Evolutionary conservation across 2,113 vertebrate genomes (phyloP), one percentile per base, ranked within the genome.

Genomic region (Carassius gibelio): DNA sequence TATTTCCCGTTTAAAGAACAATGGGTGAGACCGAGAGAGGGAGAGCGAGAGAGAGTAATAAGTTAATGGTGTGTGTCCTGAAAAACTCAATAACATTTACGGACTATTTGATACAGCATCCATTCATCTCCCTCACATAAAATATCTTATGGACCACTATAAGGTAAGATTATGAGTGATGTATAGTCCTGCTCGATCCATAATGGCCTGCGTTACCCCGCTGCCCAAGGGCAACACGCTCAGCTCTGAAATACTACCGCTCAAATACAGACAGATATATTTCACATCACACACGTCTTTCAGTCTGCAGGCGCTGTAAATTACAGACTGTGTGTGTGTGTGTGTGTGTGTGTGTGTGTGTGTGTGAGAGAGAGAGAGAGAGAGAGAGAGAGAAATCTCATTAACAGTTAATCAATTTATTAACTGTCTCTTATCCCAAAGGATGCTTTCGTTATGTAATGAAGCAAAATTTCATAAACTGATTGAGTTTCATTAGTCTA

Each of bases 81-180:
- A 71, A 72, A 81, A 83, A 83, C 50, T 83, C 81, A 72, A 83
- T 83, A 83, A 83, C 81, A 83, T 72, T 83, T 72, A 81, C 23
- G 17, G 42, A 81, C 45, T 52, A 69, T 69, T 81, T 64, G 45
- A 81, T 21, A 19, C 34, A 15, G 34, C 30, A 26, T 72, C 50
- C 34, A 72, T 83, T 55, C 68, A 52, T 72, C 52, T 72, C 72
- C 50, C 68, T 34, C 26, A 72, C 34, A 72, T 72, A 72, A 23
- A 52, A 34, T 59, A 57, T 82, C 66, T 42, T 71, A 85, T 81
- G 38, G 26, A 50, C 34, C 52, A 21, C 69, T 75, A 45, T 48
- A 75, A 52, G 23, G n/a, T 10, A 64, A 75, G 55, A 72, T 59
- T 81, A 80, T 62, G 76, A 72, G 64, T 81, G 66, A 80, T 85